phyloP scores from a whole-genome alignment of 2,888 invertebrate species.

The Cosmia pyralina region DNA sequence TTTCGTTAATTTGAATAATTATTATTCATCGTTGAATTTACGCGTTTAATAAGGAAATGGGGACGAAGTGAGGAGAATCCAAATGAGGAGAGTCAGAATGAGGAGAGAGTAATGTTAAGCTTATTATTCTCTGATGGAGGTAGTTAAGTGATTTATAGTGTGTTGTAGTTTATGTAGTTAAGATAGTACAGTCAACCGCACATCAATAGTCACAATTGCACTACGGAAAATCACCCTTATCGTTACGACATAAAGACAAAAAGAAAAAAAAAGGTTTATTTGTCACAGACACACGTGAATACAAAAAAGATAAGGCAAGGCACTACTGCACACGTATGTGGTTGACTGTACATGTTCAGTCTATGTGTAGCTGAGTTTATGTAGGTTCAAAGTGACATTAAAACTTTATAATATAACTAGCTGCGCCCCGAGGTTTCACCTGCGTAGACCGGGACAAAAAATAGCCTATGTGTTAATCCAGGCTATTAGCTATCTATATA shows the following conservation, averaged over 20 bases:
- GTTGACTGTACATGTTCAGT: not conserved
- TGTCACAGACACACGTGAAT: not conserved
- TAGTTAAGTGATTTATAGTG: not conserved
- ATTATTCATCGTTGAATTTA: conserved; percentile 62
- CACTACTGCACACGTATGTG: not conserved
- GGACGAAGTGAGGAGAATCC: conserved; percentile 33
- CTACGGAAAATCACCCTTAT: not conserved
- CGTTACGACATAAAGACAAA: not conserved
- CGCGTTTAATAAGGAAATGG: conserved; percentile 53
- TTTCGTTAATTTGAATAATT: conserved; percentile 63
- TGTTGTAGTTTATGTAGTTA: too few relatives aligned
- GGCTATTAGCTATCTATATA: too few relatives aligned
- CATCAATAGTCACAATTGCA: not conserved
- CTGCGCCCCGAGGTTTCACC: too few relatives aligned
- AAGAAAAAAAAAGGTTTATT: not conserved
- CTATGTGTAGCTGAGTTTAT: not conserved
- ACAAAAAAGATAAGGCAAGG: too few relatives aligned
- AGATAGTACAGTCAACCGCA: not conserved
- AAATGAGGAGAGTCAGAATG: conserved; percentile 29
- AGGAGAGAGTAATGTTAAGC: conserved; percentile 21
- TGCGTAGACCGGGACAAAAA: too few relatives aligned
- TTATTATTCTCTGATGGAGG: not conserved
- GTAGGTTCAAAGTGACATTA: not conserved
- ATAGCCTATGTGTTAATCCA: too few relatives aligned
- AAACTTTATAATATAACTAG: too few relatives aligned